Evolutionary conservation across 2,113 vertebrate species (phyloP), one percentile per base, ranked within the genome.

Genomic region (Ellobius talpinus): DNA sequence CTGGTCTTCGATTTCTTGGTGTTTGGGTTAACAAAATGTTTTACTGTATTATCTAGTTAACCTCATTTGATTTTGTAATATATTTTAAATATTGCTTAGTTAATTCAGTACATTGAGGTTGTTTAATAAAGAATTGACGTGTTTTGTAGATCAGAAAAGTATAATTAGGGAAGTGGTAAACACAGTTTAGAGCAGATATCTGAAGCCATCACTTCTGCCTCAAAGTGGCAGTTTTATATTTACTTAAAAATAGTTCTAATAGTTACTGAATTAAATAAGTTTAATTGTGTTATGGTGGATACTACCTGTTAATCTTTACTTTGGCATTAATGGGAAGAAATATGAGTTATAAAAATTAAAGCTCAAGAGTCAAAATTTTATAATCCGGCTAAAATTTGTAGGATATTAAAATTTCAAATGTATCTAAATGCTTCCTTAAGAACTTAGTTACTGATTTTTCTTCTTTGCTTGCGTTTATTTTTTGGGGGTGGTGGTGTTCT

Each of bases 71-170:
- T 77, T 93, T 92, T 55, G 50, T 73, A 31, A 26, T 93, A 29
- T 58, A 78, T 66, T 68, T 8, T 9, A 45, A 85, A 45, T 26
- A 93, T 0, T 90, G 74, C 65, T 88, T 86, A 61, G 9, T 94
- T 93, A 86, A 74, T 68, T 94, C 72, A 92, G 2, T 65, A 61
- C 50, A 39, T 63, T 96, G 45, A 87, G 76, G 26, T 65, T 73
- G 65, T 87, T 95, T 87, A 93, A 55, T 91, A 16, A 61, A 93
- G 58, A 94, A 89, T 94, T 23, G 95, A n/a, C 86, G 19, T 94
- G 36, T 91, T 29, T 4, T 17, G 72, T 47, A 19, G 23, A 42
- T 70, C 45, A 13, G 47, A 74, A 39, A 47, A 82, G 39, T 36
- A 7, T 19, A 94, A 78, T 36, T 92, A 63, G 52, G 26, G 17